Conservation (phyloP, 2,113 vertebrate species). For the Pterocles orientalis region DNA sequence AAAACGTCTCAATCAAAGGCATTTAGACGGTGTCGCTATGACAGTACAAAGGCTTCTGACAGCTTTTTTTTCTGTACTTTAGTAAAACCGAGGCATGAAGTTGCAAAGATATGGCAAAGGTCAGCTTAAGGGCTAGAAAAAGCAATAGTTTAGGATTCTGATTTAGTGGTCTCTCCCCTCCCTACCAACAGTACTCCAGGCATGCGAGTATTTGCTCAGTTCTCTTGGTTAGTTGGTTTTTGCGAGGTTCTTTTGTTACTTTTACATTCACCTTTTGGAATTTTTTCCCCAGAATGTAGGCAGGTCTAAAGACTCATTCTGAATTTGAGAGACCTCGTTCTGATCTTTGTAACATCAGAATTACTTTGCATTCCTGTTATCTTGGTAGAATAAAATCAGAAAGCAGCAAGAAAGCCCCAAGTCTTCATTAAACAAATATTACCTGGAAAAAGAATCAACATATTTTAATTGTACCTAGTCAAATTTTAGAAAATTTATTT, state of each 20-base stretch:
- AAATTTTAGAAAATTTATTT: background rate
- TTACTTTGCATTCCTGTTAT: background rate
- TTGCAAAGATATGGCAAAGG: background rate
- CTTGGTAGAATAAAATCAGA: background rate
- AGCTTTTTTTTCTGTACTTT: background rate
- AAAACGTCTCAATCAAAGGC: background rate
- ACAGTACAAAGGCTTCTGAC: background rate
- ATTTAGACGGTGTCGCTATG: background rate
- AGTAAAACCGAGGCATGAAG: background rate
- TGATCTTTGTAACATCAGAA: background rate
- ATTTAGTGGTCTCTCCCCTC: background rate
- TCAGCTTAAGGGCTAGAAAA: background rate
- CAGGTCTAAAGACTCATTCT: background rate
- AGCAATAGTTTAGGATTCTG: background rate
- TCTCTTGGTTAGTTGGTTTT: background rate
- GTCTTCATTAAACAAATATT: background rate
- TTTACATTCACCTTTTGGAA: background rate
- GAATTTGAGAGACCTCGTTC: background rate
- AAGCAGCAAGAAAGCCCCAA: background rate
- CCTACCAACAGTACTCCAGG: background rate
- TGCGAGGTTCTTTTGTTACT: background rate
- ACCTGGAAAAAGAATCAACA: background rate
- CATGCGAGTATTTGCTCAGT: background rate
- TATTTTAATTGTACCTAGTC: background rate
- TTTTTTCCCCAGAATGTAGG: background rate